A percentile compares a stretch with the other conserved stretches of the same genome.
phyloP scores from a whole-genome alignment of 2,113 vertebrate genomes.

The Herpailurus yagouaroundi region DNA sequence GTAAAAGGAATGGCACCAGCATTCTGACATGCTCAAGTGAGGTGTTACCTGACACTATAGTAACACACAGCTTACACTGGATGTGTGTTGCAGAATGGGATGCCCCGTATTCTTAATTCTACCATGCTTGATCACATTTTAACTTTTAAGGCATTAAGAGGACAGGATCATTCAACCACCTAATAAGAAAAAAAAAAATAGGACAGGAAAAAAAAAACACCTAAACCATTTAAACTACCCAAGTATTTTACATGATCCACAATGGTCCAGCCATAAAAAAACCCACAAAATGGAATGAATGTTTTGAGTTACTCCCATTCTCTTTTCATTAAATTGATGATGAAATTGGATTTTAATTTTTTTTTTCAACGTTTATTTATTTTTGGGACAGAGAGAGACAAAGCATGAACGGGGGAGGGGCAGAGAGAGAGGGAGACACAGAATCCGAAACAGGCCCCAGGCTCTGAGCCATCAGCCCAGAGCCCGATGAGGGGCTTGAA shows the following conservation, averaged over 20 bases:
- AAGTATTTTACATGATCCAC: background rate
- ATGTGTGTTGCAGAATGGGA: background rate
- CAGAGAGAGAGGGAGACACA: too few relatives aligned
- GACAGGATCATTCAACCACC: background rate
- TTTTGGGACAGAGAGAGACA: too few relatives aligned
- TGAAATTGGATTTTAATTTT: background rate
- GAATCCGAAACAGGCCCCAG: too few relatives aligned
- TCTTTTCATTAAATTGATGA: background rate
- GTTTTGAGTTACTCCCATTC: background rate
- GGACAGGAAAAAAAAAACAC: background rate
- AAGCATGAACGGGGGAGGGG: too few relatives aligned
- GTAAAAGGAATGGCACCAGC: background rate
- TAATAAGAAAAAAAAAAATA: background rate
- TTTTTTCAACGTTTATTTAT: too few relatives aligned
- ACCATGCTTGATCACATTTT: background rate
- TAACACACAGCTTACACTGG: background rate
- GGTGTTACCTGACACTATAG: fast-evolving
- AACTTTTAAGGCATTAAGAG: background rate
- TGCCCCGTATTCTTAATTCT: background rate
- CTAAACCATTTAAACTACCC: background rate
- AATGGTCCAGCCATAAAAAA: background rate
- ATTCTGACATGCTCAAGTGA: background rate
- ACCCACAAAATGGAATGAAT: background rate
- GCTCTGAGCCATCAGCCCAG: too few relatives aligned
- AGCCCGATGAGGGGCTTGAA: too few relatives aligned